Evolutionary conservation across 2,113 vertebrate genomes (phyloP).

Genomic region (Rhineura floridana): DNA sequence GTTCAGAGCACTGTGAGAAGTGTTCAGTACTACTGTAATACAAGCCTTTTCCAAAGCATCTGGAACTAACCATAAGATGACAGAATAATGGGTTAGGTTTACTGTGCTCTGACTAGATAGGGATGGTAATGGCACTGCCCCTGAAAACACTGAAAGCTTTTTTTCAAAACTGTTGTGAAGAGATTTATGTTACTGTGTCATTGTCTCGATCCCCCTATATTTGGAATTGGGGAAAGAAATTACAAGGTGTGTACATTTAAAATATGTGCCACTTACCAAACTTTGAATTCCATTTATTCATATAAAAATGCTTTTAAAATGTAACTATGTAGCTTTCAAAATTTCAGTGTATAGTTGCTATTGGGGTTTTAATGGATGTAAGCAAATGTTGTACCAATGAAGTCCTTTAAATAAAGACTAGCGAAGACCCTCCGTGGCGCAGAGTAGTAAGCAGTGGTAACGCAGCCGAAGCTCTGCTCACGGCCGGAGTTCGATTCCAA

Average conservation of each 20-base stretch:
- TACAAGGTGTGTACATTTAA: background rate
- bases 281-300: background rate
- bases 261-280: background rate
- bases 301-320: background rate
- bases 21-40: background rate
- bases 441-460: too few relatives aligned
- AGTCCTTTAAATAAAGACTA: background rate
- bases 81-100: background rate
- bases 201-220: background rate
- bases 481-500: too few relatives aligned
- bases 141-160: background rate
- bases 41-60: background rate
- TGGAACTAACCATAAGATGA: background rate
- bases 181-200: background rate
- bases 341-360: background rate
- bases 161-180: background rate
- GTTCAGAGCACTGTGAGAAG: background rate
- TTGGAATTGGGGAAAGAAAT: background rate
- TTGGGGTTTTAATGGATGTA: background rate
- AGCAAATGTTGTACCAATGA: background rate
- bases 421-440: too few relatives aligned
- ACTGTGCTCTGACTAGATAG: background rate
- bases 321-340: too few relatives aligned
- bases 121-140: background rate
- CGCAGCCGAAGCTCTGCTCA: too few relatives aligned